Evolutionary conservation across 2,113 vertebrate genomes (phyloP).

Genomic region (Aptenodytes forsteri): DNA sequence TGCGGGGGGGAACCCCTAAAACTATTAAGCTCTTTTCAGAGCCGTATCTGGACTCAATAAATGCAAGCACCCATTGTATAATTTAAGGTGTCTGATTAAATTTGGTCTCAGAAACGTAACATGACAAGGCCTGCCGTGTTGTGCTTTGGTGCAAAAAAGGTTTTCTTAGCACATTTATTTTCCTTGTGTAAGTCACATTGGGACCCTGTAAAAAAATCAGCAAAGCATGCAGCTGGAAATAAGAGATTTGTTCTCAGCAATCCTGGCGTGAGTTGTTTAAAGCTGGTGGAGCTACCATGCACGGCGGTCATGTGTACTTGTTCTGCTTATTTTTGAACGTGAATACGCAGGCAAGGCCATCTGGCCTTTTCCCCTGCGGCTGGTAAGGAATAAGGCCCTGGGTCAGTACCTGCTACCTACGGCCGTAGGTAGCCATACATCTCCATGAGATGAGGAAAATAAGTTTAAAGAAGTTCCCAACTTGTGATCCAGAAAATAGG

Average conservation of each 20-base stretch:
- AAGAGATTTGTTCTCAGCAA: neutral
- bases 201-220: neutral
- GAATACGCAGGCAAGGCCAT: neutral
- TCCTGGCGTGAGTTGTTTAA: neutral
- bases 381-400: neutral
- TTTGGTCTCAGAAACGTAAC: neutral
- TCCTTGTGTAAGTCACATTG: neutral
- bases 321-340: neutral
- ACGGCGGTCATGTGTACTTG: neutral
- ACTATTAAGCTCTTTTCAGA: neutral
- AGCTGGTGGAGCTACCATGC: neutral
- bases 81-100: neutral
- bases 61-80: neutral
- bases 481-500: neutral
- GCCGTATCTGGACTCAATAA: neutral
- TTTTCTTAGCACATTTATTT: neutral
- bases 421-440: neutral
- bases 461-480: neutral
- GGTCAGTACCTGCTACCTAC: fast-evolving
- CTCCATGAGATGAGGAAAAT: neutral
- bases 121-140: neutral
- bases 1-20: neutral
- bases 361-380: neutral
- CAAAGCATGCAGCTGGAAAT: neutral
- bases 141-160: neutral